These are phyloP conservation scores for Sinocyclocheilus maitianheensis DNA, from an alignment of 2,113 vertebrate species.

Conservation along the genomic window DNA sequence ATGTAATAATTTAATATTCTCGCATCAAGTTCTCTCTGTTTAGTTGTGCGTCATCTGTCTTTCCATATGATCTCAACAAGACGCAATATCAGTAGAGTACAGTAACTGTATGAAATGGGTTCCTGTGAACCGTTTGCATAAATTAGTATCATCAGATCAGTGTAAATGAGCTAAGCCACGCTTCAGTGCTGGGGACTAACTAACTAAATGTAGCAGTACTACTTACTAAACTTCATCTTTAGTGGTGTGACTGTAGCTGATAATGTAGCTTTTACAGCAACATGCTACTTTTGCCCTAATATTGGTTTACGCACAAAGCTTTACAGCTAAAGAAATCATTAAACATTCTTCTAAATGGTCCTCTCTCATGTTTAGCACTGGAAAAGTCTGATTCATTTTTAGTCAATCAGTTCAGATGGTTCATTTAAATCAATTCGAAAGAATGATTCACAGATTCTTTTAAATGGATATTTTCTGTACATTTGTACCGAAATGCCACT, in stretches of 20 bases:
- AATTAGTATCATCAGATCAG: constrained; percentile 55
- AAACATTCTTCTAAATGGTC: not conserved
- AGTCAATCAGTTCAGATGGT: not conserved
- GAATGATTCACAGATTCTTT: not conserved
- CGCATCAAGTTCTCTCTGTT: no score
- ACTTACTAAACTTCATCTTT: not conserved
- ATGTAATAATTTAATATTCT: no score
- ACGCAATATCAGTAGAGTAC: constrained; percentile 5
- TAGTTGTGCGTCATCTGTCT: not conserved
- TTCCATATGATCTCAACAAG: constrained; percentile 21
- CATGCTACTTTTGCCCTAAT: not conserved
- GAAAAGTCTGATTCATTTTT: not conserved
- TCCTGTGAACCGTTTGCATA: constrained; percentile 62
- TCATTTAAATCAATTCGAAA: not conserved
- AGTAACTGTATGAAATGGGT: constrained; percentile 44
- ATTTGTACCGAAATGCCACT: not conserved
- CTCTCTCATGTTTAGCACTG: not conserved
- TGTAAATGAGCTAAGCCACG: constrained; percentile 62
- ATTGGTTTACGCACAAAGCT: not conserved
- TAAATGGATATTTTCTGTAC: not conserved
- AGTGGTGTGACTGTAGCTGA: not conserved
- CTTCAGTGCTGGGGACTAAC: not conserved
- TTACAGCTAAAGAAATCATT: not conserved
- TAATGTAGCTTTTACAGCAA: not conserved
- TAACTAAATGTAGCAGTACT: constrained; percentile 31